Conservation (phyloP, 2,888 invertebrate species). For the Priocnemis perturbator region DNA sequence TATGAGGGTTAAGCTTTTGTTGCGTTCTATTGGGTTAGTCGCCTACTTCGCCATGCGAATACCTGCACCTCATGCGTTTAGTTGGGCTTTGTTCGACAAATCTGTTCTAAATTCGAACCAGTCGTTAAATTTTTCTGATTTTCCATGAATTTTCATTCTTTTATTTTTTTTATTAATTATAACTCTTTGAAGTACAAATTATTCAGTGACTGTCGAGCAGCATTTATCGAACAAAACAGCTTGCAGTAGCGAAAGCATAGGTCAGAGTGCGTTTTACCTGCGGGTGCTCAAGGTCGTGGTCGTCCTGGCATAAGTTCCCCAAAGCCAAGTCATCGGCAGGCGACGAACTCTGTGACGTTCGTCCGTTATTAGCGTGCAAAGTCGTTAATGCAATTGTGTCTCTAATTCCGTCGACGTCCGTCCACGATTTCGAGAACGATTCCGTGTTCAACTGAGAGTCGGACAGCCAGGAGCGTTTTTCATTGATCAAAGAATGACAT, state of each 20-base stretch:
- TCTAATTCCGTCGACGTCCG: background rate
- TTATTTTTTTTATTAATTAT: too few relatives aligned
- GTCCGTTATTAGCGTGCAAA: background rate
- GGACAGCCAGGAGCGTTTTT: conserved; percentile 49
- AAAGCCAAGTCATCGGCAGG: too few relatives aligned
- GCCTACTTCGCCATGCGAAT: conserved; percentile 48
- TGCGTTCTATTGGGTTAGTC: conserved; percentile 8
- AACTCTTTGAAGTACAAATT: too few relatives aligned
- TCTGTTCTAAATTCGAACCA: too few relatives aligned
- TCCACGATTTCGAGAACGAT: background rate
- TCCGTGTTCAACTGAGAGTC: conserved; percentile 26
- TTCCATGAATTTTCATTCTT: too few relatives aligned
- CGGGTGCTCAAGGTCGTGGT: conserved; percentile 36
- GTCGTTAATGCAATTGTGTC: background rate
- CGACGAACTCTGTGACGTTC: conserved; percentile 2
- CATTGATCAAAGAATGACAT: too few relatives aligned
- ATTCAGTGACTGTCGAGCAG: too few relatives aligned
- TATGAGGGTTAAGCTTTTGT: background rate
- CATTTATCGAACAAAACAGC: background rate
- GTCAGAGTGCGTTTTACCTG: conserved; percentile 45
- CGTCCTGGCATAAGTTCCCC: conserved; percentile 29
- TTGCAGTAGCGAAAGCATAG: conserved; percentile 19
- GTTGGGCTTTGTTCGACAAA: too few relatives aligned
- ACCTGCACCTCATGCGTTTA: background rate
- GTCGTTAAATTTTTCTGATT: too few relatives aligned